Base-by-base conservation (phyloP, 2,797 vertebrate genomes). In the Lepilemur ruficaudatus region DNA sequence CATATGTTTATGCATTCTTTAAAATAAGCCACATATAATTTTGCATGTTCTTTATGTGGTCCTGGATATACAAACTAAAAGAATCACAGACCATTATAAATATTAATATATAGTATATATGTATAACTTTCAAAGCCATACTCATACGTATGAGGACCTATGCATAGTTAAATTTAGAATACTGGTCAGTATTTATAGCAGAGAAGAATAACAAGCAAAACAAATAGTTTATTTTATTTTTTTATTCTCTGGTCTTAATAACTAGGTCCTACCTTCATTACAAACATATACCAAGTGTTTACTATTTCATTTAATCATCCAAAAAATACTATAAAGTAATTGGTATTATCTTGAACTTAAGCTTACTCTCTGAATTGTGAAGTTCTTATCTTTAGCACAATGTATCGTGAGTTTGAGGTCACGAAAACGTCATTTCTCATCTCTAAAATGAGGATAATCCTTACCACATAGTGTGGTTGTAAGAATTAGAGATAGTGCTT, bases 401-500 rank as follows among this genome's bases (percentile, higher is more conserved):
- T 35, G 0, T 89, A 32, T 90, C 43, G 73, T 48, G 55, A 76
- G 8, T 91, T 65, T 80, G 69, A 89, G n/a, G 38, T 96, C 67
- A 63, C 52, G 2, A 8, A 90, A 88, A 59, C 23, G 67, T 85
- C n/a, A 93, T 59, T 93, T 94, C 48, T 95, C 48, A 50, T 72
- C 59, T 94, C 83, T 87, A 92, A 91, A 91, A 59, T n/a, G 15
- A 78, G 79, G 55, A 43, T 87, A 69, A 89, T 83, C 95, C 78
- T 93, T 72, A 90, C 67, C n/a, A 91, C 4, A 65, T 75, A 87
- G 73, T 8, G 48, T 80, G 89, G 10, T 75, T 90, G 43, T 84
- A 81, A 96, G 63, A 57, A 92, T 88, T 92, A 87, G n/a, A 93
- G 61, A 88, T 92, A 92, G 65, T 75, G 30, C 20, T 90, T 89